A percentile compares a stretch with the other conserved stretches of the same genome.
Evolutionary conservation across 2,797 vertebrate genomes (phyloP).

Genomic region (Spinus olivaceus): DNA sequence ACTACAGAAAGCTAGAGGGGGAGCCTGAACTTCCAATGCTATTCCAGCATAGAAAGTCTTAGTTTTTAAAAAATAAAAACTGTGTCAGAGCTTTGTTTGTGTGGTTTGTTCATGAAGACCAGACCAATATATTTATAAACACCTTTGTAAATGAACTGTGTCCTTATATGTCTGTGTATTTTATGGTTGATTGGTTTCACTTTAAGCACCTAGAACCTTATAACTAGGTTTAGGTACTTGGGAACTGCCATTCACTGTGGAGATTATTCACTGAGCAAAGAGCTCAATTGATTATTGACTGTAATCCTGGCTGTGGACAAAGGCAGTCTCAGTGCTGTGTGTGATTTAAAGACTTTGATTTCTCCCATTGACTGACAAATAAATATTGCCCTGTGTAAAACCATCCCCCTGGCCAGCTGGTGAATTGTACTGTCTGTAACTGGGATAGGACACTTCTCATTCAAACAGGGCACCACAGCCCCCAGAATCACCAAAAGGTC

Average conservation of each 20-base stretch:
- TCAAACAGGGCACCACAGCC: background rate
- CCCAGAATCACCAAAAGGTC: background rate
- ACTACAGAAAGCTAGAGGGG: background rate
- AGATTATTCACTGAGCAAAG: background rate
- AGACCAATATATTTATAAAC: background rate
- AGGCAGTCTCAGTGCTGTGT: background rate
- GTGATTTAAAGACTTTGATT: background rate
- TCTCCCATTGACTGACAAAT: background rate
- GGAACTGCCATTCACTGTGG: background rate
- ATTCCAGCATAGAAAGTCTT: background rate
- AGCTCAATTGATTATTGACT: background rate
- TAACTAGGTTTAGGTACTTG: background rate
- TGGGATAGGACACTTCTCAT: background rate
- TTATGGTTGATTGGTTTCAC: background rate
- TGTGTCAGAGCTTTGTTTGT: background rate
- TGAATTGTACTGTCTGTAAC: background rate
- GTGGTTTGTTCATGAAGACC: background rate
- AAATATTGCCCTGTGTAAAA: constrained; percentile 14
- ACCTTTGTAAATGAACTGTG: background rate
- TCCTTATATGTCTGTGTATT: background rate
- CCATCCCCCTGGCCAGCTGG: background rate
- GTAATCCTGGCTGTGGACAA: background rate
- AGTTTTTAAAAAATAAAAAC: background rate
- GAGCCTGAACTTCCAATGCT: background rate
- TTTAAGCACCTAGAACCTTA: background rate